phyloP scores from a whole-genome alignment of 2,113 vertebrate species.

The Coptodon rendalli region DNA sequence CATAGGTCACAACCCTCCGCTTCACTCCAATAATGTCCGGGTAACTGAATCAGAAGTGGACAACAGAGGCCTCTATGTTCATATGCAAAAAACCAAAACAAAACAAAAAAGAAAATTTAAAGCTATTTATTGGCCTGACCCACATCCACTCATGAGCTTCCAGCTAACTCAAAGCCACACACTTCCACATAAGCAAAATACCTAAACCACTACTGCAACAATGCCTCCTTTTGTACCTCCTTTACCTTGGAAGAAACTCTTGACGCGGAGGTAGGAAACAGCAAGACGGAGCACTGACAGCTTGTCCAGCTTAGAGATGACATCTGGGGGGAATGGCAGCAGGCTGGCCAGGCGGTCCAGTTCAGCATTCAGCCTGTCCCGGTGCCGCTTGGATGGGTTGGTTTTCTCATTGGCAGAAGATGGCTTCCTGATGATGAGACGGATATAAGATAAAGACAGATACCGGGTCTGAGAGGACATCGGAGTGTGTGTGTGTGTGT shows the following conservation, averaged over 20 bases:
- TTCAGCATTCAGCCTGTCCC: slow-evolving; percentile 91
- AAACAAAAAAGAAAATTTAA: not conserved
- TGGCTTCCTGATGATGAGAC: slow-evolving; percentile 77
- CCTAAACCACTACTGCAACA: not conserved
- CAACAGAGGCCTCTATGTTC: not conserved
- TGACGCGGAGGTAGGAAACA: slow-evolving; percentile 93
- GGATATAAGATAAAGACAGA: not conserved
- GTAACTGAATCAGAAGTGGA: not conserved
- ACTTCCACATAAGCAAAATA: not conserved
- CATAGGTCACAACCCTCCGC: not conserved
- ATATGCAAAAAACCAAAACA: not conserved
- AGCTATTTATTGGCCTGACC: not conserved
- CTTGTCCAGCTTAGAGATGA: slow-evolving; percentile 95
- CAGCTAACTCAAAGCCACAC: not conserved
- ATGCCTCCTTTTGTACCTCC: not conserved
- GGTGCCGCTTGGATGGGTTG: slow-evolving; percentile 93
- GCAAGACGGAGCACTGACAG: slow-evolving; percentile 93
- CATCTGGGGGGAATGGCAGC: slow-evolving; percentile 86
- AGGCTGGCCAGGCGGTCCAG: slow-evolving; percentile 92
- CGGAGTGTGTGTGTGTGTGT: not conserved
- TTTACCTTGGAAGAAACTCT: slow-evolving; percentile 96
- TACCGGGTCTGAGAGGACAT: not conserved
- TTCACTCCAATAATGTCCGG: not conserved
- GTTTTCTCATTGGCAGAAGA: slow-evolving; percentile 81
- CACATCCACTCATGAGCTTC: not conserved